These are phyloP conservation scores for Ardeotis arabs DNA, from an alignment of 2,113 vertebrate species.

Conservation along the genomic window DNA sequence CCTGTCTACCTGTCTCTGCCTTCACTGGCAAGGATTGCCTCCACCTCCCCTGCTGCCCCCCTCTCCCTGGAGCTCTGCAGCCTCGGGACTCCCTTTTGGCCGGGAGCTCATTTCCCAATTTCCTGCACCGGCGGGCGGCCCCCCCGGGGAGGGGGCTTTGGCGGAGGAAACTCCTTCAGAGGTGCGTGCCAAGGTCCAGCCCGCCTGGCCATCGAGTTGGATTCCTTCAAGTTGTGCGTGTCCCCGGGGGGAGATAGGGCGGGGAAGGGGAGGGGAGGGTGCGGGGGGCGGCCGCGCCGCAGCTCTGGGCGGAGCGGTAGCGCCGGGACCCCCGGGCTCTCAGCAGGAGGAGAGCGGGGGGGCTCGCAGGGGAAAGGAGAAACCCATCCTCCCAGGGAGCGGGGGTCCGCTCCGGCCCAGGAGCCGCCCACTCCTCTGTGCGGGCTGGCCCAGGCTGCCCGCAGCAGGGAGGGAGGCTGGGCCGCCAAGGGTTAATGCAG, in stretches of 20 bases:
- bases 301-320: no score
- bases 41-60: not conserved
- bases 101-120: not conserved
- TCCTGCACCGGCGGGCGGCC: accelerated
- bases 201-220: not conserved
- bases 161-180: not conserved
- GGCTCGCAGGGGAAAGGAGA: no score
- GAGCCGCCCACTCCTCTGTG: not conserved
- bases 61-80: not conserved
- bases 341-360: not conserved
- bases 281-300: no score
- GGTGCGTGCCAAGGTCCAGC: not conserved
- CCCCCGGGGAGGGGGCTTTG: not conserved
- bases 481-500: not conserved
- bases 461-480: not conserved
- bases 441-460: not conserved
- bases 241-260: not conserved
- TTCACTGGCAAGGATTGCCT: not conserved
- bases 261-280: no score
- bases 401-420: not conserved
- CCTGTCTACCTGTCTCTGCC: not conserved
- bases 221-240: not conserved
- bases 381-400: not conserved
- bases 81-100: not conserved
- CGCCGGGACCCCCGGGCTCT: not conserved